Percentiles rank a stretch among this genome's conserved stretches.
Evolutionary conservation across 2,888 invertebrate species (phyloP).

Genomic region (Drosophila pegasa): DNA sequence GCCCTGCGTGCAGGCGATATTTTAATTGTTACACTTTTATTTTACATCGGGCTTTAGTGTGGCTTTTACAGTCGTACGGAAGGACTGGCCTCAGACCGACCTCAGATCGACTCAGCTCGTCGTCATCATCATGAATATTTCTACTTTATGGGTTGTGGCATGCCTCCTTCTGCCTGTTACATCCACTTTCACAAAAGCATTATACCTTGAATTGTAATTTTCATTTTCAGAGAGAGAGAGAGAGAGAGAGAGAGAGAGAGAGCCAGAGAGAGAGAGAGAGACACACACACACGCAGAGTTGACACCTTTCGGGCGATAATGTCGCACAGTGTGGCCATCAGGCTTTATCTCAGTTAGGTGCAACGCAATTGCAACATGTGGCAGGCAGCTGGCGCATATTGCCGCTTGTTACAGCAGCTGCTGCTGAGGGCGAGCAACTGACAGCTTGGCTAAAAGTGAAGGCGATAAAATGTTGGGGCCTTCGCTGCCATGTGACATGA

Average conservation of each 20-base stretch:
- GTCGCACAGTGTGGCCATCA: constrained; percentile 31
- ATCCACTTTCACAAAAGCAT: no score
- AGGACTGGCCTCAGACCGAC: no score
- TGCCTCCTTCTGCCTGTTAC: no score
- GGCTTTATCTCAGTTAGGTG: constrained; percentile 44
- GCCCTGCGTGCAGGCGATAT: no score
- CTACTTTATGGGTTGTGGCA: no score
- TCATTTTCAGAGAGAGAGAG: no score
- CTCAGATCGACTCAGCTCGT: no score
- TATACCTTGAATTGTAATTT: no score
- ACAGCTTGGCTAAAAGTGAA: constrained; percentile 58
- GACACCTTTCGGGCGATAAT: constrained; percentile 10
- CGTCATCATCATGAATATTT: no score
- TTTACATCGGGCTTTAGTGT: no score
- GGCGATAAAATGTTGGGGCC: constrained; percentile 55
- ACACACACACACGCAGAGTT: background rate
- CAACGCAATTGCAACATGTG: constrained; percentile 42
- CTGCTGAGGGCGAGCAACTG: constrained; percentile 16
- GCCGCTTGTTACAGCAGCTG: constrained; percentile 7
- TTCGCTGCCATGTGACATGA: constrained; percentile 71
- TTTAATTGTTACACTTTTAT: no score
- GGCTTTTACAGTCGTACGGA: no score
- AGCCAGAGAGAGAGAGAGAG: background rate
- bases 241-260: background rate
- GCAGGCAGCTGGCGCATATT: constrained; percentile 44